Percentiles rank a stretch among this genome's conserved stretches.
phyloP scores from a whole-genome alignment of 2,113 vertebrate species.

The Myrmophylax atrothorax region DNA sequence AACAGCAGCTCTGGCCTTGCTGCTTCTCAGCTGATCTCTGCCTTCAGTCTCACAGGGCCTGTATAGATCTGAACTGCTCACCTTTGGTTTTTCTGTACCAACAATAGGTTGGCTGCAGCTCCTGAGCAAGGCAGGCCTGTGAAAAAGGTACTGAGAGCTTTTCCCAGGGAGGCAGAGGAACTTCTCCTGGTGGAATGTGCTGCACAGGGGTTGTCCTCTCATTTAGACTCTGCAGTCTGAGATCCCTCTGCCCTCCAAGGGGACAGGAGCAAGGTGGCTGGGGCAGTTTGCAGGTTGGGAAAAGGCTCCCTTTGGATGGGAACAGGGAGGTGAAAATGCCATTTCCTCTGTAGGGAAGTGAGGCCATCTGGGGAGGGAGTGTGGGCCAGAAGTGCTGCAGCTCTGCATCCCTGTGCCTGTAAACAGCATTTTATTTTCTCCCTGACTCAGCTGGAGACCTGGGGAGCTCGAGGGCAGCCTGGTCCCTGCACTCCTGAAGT shows the following conservation, averaged over 20 bases:
- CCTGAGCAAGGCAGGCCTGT: background rate
- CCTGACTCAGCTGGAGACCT: background rate
- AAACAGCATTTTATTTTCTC: background rate
- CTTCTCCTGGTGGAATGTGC: background rate
- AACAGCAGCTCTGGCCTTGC: too few species aligned
- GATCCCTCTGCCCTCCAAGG: fast-evolving
- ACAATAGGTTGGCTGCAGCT: background rate
- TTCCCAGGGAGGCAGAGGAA: background rate
- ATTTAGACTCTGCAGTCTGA: background rate
- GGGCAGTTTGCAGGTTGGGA: background rate
- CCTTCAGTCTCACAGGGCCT: too few species aligned
- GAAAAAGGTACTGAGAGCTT: background rate
- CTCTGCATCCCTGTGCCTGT: background rate
- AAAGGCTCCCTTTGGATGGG: background rate
- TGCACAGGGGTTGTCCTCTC: fast-evolving
- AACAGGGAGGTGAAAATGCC: background rate
- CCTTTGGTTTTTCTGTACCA: too few species aligned
- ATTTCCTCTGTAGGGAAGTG: background rate
- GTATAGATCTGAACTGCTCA: too few species aligned
- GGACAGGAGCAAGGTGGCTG: background rate
- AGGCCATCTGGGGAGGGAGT: background rate
- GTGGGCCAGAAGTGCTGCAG: background rate
- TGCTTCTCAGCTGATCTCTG: too few species aligned
- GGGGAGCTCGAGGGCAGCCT: background rate
- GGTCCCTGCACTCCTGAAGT: background rate